Base-by-base conservation (phyloP, 2,113 vertebrate species). In the Petaurus breviceps region DNA sequence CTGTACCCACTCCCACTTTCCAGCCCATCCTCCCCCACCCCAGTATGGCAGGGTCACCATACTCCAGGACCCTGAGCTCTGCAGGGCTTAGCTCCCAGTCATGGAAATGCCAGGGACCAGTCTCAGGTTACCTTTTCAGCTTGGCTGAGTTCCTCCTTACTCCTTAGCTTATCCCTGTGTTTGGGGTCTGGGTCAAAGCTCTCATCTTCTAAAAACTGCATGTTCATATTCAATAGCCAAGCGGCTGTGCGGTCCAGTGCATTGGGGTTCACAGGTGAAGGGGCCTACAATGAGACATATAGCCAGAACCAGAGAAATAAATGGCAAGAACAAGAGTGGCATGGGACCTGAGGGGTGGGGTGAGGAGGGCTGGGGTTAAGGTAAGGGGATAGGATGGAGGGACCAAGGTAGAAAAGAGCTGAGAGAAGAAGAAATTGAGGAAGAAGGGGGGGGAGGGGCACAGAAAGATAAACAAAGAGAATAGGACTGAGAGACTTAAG, bases 181-280 rank as follows among this genome's bases (percentile, higher is more conserved):
- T 99, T 99, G 98, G 99, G 99, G 97, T 99, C 99, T 97, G 99
- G 98, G 98, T 99, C 99, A 99, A 98, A 98, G 98, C 99, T 99
- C 98, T 99, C 99, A 98, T 99, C 99, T 99, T 99, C 99, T 99
- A 99, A 99, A 99, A 99, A 99, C 98, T 99, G 99, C 98, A 99
- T 99, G 98, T 99, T 99, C 99, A 99, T 99, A 99, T 99, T 99
- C 99, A 99, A 99, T 97, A 99, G 99, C 99, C 99, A 99, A 98
- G 99, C 99, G 95, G 99, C 99, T 93, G 99, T 99, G 99, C 99
- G 99, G 99, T 99, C 99, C 99, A 99, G 98, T 98, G 99, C 99
- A 99, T 99, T 99, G 99, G 99, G 99, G 98, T 99, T 99, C 99
- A 99, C 99, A 95, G 99, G 99, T 98, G 99, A 99, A 98, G 99